These are phyloP conservation scores for Puma concolor DNA, from an alignment of 2,113 vertebrate species.

Conservation along the genomic window DNA sequence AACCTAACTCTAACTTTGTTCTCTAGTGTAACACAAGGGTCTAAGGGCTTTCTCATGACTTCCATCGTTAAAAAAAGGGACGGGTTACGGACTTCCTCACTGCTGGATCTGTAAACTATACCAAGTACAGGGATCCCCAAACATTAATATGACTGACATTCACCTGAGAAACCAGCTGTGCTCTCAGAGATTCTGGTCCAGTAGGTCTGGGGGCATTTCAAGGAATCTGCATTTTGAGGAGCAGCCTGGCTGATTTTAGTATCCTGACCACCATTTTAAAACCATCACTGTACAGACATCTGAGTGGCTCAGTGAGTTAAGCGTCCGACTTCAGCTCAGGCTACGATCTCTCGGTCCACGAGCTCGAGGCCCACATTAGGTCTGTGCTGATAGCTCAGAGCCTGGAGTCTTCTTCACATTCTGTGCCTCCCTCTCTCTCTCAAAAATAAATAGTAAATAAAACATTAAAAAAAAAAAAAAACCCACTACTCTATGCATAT, in stretches of 20 bases:
- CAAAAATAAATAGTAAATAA: too few relatives aligned
- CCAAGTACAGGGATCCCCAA: neutral
- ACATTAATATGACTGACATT: neutral
- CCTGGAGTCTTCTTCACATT: too few relatives aligned
- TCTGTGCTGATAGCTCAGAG: too few relatives aligned
- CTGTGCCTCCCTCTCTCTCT: too few relatives aligned
- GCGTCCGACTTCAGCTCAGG: too few relatives aligned
- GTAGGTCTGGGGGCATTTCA: neutral
- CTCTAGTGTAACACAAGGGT: neutral
- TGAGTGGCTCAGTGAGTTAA: too few relatives aligned
- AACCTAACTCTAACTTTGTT: neutral
- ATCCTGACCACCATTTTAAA: neutral
- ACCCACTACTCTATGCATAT: neutral
- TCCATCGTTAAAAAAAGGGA: neutral
- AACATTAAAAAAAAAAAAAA: too few relatives aligned
- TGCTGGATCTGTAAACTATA: neutral
- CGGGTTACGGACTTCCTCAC: neutral
- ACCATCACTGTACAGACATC: neutral
- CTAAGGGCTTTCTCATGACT: neutral
- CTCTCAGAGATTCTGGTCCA: neutral
- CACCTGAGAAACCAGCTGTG: neutral
- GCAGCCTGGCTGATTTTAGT: neutral
- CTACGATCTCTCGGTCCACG: too few relatives aligned
- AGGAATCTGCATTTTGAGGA: neutral
- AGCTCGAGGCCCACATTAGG: too few relatives aligned